Base-by-base conservation (phyloP, 2,113 vertebrate species). In the Hippocampus abdominalis region DNA sequence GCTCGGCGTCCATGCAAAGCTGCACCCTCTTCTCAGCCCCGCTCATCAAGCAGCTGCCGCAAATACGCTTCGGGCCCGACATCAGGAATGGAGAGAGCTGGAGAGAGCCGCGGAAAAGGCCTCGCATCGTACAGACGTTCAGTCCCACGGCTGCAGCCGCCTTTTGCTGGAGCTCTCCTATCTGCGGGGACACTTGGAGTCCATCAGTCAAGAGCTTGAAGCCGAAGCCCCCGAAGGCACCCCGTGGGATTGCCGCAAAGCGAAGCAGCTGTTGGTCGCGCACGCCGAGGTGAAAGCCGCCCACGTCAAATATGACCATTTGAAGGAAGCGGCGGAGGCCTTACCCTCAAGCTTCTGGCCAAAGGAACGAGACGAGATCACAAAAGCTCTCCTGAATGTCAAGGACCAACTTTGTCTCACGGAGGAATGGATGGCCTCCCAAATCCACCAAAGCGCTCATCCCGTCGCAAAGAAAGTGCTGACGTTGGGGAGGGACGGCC, bases 271-370 rank as follows among this genome's bases (percentile, higher is more conserved):
- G 32, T 81, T 95, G 3, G 68, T 82, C 5, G 85, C 91, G 64
- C 85, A 86, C 1, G 88, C 92, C 20, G 92, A 94, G 25, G 71
- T 95, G 0, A 89, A 92, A 59, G 89, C 91, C 15, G 84, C 91
- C 42, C 90, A 89, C 29, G 90, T 92, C 1, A 77, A 80, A 7
- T 84, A 92, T 83, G 79, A 82, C 12, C 23, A 88, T 18, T 79
- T 96, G 68, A 92, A 91, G 78, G 86, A 90, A 48, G 84, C 39
- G 15, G 86, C 84, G 10, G 93, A 95, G 54, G 64, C 82, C 20
- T 87, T 93, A 16, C 88, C 91, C 62, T 91, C 91, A 62, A 91
- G 87, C 72, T 90, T 82, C 76, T 93, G 93, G 65, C 87, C 89
- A 20, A 85, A 84, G 48, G 95, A 96, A 56, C 88, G 84, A 49